Conservation (phyloP, 1,140 invertebrate species). For the Cylas formicarius region DNA sequence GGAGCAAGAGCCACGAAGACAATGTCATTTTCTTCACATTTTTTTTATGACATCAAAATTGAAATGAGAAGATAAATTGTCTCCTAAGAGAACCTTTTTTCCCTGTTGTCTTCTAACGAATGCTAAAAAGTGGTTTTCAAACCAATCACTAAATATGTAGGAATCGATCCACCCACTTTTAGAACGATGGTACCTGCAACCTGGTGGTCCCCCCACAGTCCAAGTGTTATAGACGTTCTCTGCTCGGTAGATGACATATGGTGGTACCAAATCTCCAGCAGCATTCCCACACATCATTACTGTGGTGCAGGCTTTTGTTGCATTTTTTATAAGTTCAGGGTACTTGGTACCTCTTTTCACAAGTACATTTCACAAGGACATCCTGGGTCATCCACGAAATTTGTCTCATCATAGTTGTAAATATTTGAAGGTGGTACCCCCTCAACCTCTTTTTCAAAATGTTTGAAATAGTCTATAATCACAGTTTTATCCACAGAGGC, state of each 20-base stretch:
- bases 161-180: too few relatives aligned
- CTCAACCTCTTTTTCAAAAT: conserved; percentile 9
- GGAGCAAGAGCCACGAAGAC: conserved; percentile 35
- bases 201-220: conserved; percentile 34
- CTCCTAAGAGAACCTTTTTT: too few relatives aligned
- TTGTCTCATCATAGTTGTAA: conserved; percentile 13
- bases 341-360: conserved; percentile 12
- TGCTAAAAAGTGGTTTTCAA: too few relatives aligned
- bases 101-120: too few relatives aligned
- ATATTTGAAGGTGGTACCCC: conserved; percentile 8
- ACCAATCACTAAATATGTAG: too few relatives aligned
- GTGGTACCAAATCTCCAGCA: conserved; percentile 25
- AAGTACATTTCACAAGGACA: conserved; percentile 15
- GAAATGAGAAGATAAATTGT: too few relatives aligned
- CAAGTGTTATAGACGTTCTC: conserved; percentile 37
- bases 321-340: conserved; percentile 15
- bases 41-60: too few relatives aligned
- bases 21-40: conserved; percentile 39
- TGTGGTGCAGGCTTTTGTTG: conserved; percentile 13
- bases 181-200: too few relatives aligned
- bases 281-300: conserved; percentile 30
- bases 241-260: conserved; percentile 41
- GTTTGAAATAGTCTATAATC: too few relatives aligned
- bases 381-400: conserved; percentile 13
- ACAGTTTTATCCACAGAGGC: too few relatives aligned